Base-by-base conservation (phyloP, 2,888 invertebrate genomes). In the Chrysodeixis includens region DNA sequence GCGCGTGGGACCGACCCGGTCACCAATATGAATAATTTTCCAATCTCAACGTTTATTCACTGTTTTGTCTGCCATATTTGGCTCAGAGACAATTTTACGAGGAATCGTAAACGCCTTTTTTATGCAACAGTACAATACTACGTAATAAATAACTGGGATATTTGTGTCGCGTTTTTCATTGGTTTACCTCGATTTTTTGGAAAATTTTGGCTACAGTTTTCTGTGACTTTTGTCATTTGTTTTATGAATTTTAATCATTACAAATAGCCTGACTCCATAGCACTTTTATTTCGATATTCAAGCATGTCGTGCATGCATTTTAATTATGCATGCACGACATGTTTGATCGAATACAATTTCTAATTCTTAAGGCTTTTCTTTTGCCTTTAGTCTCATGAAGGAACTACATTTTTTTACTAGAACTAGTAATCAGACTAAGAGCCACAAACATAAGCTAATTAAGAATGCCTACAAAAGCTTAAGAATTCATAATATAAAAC, bases 1-100 rank as follows among this genome's bases (percentile, higher is more conserved):
- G 74, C 78, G 60, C 76, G 74, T 79, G 73, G 75, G 66, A 51
- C 62, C 67, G 78, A 76, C 80, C 83, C 85, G 88, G 86, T 88
- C 90, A 85, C 89, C 83, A 87, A 85, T 91, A 92, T 92, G 92
- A 92, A 91, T 92, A 91, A 92, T 93, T 91, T 90, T 88, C 88
- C 89, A 88, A 91, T 92, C 86, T 86, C 86, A 74, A 82, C 88
- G 83, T 88, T 90, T 88, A 89, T 88, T 86, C 88, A 86, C 86
- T 88, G 83, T 85, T 89, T 90, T 90, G 87, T 89, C 84, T 86
- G 81, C 70, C 81, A 76, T 84, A 86, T 86, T 86, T 87, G 86
- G 82, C 83, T 74, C 84, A 60, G 78, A 86, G 83, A 87, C 86
- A 85, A 86, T 88, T 92, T 90, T 87, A 85, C 86, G 85, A 84